These are phyloP conservation scores for Eilema depressum DNA, from an alignment of 2,888 invertebrate genomes.

Conservation along the genomic window DNA sequence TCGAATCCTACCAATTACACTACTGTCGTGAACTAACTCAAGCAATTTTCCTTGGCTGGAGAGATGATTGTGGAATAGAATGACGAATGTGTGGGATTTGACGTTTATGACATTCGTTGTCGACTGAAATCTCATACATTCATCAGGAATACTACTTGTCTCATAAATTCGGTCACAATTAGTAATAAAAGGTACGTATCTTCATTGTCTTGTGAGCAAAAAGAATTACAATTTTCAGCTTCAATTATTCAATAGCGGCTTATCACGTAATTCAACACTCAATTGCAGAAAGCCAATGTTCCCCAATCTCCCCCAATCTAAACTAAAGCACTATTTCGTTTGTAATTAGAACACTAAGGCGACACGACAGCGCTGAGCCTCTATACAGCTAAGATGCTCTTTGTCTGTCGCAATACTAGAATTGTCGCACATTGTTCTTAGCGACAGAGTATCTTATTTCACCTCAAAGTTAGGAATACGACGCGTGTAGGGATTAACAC, in stretches of 20 bases:
- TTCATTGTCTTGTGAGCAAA: too few species aligned
- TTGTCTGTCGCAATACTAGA: conserved; percentile 7
- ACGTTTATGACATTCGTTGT: too few species aligned
- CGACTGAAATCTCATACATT: too few species aligned
- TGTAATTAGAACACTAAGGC: conserved; percentile 11
- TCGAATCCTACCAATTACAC: too few species aligned
- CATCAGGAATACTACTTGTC: too few species aligned
- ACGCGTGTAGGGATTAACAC: background rate
- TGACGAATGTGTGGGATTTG: too few species aligned
- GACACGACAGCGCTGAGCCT: background rate
- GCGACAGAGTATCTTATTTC: background rate
- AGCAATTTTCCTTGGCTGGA: too few species aligned
- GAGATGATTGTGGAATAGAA: too few species aligned
- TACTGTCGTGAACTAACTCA: too few species aligned
- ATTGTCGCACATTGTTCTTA: conserved; percentile 1
- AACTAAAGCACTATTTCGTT: conserved; percentile 6
- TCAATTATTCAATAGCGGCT: background rate
- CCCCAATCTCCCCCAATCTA: background rate
- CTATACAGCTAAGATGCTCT: background rate
- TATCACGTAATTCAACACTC: background rate
- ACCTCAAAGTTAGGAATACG: background rate
- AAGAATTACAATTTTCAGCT: background rate
- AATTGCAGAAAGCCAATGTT: background rate
- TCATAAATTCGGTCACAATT: too few species aligned
- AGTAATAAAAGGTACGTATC: too few species aligned